Conservation (phyloP, 2,888 invertebrate species). For the Antitype chi region DNA sequence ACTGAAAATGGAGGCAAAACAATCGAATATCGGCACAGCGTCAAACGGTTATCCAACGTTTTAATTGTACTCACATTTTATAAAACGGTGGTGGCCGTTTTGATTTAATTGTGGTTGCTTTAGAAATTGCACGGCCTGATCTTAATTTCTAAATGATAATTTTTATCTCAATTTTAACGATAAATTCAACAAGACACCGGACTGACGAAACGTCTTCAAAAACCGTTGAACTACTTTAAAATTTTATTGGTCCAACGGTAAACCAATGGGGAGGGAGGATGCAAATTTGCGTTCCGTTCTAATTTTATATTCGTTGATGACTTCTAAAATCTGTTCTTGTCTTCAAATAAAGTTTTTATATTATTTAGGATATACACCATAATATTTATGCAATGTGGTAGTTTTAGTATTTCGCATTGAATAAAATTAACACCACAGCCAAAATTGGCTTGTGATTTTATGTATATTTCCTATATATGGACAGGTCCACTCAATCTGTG, state of each 20-base stretch:
- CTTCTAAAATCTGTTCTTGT: neutral
- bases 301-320: neutral
- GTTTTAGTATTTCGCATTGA: neutral
- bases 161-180: slow-evolving; percentile 77
- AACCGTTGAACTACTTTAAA: slow-evolving; percentile 86
- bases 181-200: slow-evolving; percentile 84
- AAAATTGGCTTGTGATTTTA: too few relatives aligned
- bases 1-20: slow-evolving; percentile 89
- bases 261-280: slow-evolving; percentile 76
- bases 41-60: slow-evolving; percentile 75
- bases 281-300: slow-evolving; percentile 70
- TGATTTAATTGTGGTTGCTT: slow-evolving; percentile 71
- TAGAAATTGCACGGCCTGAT: slow-evolving; percentile 74
- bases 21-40: slow-evolving; percentile 85
- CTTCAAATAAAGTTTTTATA: neutral
- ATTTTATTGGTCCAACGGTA: slow-evolving; percentile 75
- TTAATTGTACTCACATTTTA: slow-evolving; percentile 79
- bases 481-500: too few relatives aligned
- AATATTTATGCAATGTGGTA: neutral
- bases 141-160: slow-evolving; percentile 72
- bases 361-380: neutral
- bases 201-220: slow-evolving; percentile 83
- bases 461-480: neutral
- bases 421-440: too few relatives aligned
- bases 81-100: slow-evolving; percentile 83